Percentiles rank a stretch among this genome's conserved stretches.
phyloP scores from a whole-genome alignment of 1,140 invertebrate genomes.

The Venturia canescens region DNA sequence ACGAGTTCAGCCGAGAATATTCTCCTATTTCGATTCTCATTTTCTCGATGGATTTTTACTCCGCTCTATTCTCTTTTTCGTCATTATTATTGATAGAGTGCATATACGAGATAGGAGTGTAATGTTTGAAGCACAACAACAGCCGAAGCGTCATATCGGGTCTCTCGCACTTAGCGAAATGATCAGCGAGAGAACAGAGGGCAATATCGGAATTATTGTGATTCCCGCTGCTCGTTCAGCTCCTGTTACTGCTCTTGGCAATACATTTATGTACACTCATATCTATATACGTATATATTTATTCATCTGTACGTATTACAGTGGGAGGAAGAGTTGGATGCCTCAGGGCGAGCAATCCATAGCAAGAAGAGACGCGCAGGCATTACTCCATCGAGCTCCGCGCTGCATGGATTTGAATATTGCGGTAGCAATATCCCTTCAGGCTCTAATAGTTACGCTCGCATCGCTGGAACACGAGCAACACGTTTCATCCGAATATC shows the following conservation, averaged over 20 bases:
- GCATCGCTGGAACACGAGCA: constrained; percentile 64
- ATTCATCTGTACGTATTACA: constrained; percentile 17
- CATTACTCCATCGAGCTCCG: constrained; percentile 69
- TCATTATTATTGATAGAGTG: constrained; percentile 20
- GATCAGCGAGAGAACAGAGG: constrained; percentile 71
- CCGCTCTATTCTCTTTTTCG: not conserved
- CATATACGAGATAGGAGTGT: not conserved
- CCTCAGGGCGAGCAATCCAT: constrained; percentile 74
- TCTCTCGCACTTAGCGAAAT: constrained; percentile 72
- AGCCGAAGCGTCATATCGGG: constrained; percentile 51
- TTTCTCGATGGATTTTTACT: not conserved
- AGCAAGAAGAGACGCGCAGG: constrained; percentile 62
- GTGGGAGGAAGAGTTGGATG: constrained; percentile 58
- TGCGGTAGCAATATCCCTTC: constrained; percentile 72
- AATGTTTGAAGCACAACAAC: not conserved
- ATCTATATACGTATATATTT: constrained; percentile 26
- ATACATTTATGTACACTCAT: constrained; percentile 36
- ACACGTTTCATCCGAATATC: constrained; percentile 43
- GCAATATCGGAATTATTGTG: constrained; percentile 77
- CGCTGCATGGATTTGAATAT: constrained; percentile 74
- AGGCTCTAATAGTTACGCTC: constrained; percentile 72
- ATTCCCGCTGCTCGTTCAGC: constrained; percentile 60
- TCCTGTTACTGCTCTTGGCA: constrained; percentile 40
- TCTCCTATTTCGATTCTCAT: not conserved
- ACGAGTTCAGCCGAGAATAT: too few relatives aligned